Conservation (phyloP, 2,888 invertebrate genomes). For the Phasia obesa region DNA sequence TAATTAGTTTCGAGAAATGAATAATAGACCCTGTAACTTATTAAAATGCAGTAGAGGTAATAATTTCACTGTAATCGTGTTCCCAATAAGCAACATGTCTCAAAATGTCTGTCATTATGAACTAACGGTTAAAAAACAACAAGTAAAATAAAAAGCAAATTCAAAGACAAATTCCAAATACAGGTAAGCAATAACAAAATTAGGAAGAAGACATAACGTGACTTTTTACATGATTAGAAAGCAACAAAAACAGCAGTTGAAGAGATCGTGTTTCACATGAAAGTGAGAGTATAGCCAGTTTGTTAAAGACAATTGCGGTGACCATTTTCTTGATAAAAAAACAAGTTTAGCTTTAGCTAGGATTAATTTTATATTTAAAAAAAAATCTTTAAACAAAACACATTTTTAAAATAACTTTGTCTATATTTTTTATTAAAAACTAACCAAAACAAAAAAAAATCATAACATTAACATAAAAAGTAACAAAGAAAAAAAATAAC, state of each 20-base stretch:
- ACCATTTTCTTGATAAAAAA: background rate
- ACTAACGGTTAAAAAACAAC: conserved; percentile 31
- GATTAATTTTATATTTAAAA: too few relatives aligned
- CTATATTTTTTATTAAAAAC: conserved; percentile 8
- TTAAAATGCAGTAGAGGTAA: conserved; percentile 64
- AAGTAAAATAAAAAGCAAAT: conserved; percentile 14
- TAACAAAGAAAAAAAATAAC: conserved; percentile 27
- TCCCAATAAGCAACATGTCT: conserved; percentile 46
- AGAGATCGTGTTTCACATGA: conserved; percentile 74
- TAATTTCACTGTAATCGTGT: conserved; percentile 36
- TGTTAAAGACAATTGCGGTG: background rate
- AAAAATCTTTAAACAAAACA: background rate
- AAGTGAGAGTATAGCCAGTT: conserved; percentile 62
- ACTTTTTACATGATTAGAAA: background rate
- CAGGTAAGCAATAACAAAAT: conserved; percentile 1
- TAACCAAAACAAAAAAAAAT: conserved; percentile 23
- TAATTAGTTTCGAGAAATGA: conserved; percentile 4
- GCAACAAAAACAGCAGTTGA: conserved; percentile 30
- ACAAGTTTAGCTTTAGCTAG: background rate
- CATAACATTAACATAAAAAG: conserved; percentile 4
- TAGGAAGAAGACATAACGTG: conserved; percentile 40
- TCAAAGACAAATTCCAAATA: conserved; percentile 21
- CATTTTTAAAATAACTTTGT: background rate
- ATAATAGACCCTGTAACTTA: background rate
- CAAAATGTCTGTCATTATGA: conserved; percentile 67